Base-by-base conservation (phyloP, 2,888 invertebrate genomes). In the Pyrochroa serraticornis region DNA sequence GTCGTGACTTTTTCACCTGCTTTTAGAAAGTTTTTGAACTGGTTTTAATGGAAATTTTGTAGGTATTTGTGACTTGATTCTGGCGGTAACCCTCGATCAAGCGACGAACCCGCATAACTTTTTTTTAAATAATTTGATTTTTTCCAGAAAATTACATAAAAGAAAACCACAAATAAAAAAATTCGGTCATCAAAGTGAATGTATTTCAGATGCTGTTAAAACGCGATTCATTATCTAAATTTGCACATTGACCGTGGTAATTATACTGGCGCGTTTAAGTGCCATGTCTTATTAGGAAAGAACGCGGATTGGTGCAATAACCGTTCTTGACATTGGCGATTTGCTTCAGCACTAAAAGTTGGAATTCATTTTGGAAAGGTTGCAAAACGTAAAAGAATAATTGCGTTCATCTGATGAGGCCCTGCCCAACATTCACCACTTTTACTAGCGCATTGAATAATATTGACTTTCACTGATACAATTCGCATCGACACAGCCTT, bases 351-450 rank as follows among this genome's bases (percentile, higher is more conserved):
- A 41, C 22, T 9, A 8, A 32, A 7, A 42, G 10, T 12, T 8
- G 7, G 30, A 30, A 3, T 50, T 36, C 32, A 31, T 41, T 50
- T 59, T 54, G 9, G 49, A 59, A 54, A 59, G 50, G 55, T 50
- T 42, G 42, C 46, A 44, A 55, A 41, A 36, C 39, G 41, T 43
- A 49, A 52, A 41, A 51, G 48, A 54, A 54, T 58, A 58, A 58
- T 57, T 58, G 48, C 58, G 61, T 61, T 59, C 50, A 59, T 52
- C 52, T 35, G 51, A 42, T 53, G 61, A 58, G 39, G 49, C 58
- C 60, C 60, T 60, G 39, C 64, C 54, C 58, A 48, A 56, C 55
- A 63, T 62, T 60, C 56, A 56, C 54, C 47, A 58, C 64, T 64
- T 64, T 64, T 63, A 59, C 64, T 55, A 8, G 41, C 14, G 39